Percentiles rank a stretch among this genome's conserved stretches.
Evolutionary conservation across 2,888 invertebrate genomes (phyloP).

Genomic region (Metopia argyrocephala): DNA sequence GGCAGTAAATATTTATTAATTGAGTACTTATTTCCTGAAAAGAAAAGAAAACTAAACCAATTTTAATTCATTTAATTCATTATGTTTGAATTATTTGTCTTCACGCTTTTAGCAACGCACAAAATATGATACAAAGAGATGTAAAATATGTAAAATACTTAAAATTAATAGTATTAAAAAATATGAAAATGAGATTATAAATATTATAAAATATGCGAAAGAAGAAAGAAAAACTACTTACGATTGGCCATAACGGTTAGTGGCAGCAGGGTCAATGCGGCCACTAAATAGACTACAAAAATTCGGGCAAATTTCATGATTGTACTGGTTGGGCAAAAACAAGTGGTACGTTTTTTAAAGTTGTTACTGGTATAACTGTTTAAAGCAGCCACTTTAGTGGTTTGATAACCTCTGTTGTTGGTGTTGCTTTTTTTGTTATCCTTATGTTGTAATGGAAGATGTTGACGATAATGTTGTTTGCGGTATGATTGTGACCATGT

Average conservation of each 20-base stretch:
- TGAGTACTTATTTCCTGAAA: too few species aligned
- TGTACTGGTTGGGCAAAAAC: background rate
- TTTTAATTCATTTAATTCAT: background rate
- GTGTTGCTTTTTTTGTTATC: background rate
- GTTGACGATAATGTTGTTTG: background rate
- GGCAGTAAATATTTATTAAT: too few species aligned
- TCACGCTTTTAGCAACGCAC: background rate
- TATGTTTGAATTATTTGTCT: background rate
- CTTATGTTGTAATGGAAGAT: background rate
- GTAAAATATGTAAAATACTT: constrained; percentile 29
- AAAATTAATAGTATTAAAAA: constrained; percentile 18
- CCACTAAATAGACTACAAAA: constrained; percentile 36
- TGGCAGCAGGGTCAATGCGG: constrained; percentile 51
- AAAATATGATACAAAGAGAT: constrained; percentile 26
- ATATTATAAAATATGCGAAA: background rate
- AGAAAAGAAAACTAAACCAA: too few species aligned
- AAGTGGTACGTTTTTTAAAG: background rate
- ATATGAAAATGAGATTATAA: constrained; percentile 47
- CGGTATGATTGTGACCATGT: constrained; percentile 26
- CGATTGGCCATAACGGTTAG: constrained; percentile 61
- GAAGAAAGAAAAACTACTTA: constrained; percentile 39
- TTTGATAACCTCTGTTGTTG: background rate
- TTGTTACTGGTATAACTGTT: background rate
- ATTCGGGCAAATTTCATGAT: constrained; percentile 40
- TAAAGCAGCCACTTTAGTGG: background rate